Percentiles rank a stretch among this genome's conserved stretches.
These are phyloP conservation scores for Harpalus rubripes DNA, from an alignment of 2,888 invertebrate genomes.

Conservation along the genomic window DNA sequence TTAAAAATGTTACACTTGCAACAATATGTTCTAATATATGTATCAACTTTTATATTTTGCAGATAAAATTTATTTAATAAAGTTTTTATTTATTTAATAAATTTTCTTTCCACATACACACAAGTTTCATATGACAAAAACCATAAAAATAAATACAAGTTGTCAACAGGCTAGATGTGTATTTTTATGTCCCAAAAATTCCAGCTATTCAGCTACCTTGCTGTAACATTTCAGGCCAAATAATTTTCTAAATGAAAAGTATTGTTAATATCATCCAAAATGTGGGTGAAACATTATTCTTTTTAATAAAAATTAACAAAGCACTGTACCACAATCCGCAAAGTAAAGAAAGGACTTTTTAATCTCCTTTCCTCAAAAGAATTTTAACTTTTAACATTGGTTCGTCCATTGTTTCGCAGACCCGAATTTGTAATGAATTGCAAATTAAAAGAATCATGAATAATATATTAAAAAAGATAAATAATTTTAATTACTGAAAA, in stretches of 20 bases:
- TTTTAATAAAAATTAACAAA: slow-evolving; percentile 15
- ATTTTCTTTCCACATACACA: too few relatives aligned
- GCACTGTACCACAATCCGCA: not conserved
- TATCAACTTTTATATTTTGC: too few relatives aligned
- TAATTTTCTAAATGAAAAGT: not conserved
- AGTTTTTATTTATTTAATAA: too few relatives aligned
- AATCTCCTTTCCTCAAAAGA: slow-evolving; percentile 12
- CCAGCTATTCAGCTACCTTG: not conserved
- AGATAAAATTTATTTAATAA: too few relatives aligned
- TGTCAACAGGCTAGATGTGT: not conserved
- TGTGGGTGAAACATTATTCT: slow-evolving; percentile 5
- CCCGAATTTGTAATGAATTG: not conserved
- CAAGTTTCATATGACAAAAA: too few relatives aligned
- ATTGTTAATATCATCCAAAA: not conserved
- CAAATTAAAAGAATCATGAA: slow-evolving; percentile 3
- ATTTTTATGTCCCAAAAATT: not conserved
- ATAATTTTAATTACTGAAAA: slow-evolving; percentile 16
- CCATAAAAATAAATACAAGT: not conserved
- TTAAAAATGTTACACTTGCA: too few relatives aligned
- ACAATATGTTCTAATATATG: too few relatives aligned
- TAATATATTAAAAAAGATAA: not conserved
- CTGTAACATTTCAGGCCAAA: not conserved
- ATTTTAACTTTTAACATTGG: not conserved
- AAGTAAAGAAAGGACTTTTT: slow-evolving; percentile 14
- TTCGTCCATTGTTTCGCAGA: not conserved